Conservation (phyloP, 2,797 vertebrate species). For the Sebastes iracundus region DNA sequence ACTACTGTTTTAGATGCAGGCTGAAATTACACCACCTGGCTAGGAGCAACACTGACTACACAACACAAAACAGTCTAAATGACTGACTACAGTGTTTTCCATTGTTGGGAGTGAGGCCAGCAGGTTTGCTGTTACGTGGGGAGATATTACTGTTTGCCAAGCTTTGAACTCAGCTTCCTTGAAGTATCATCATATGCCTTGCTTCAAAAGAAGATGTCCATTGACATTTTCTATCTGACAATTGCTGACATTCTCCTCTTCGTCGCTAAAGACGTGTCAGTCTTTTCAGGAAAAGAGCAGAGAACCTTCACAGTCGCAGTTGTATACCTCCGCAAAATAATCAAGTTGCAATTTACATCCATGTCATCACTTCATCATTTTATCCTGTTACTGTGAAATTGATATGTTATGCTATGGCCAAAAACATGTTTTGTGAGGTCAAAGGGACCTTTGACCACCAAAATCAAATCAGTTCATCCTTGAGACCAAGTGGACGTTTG, state of each 20-base stretch:
- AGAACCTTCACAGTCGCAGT: not conserved
- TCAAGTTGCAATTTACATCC: too few relatives aligned
- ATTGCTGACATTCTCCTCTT: not conserved
- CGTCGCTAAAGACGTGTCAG: not conserved
- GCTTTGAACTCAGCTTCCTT: not conserved
- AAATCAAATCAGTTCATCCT: too few relatives aligned
- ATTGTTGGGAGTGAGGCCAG: not conserved
- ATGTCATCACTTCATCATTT: too few relatives aligned
- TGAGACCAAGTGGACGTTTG: too few relatives aligned
- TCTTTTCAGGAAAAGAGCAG: not conserved
- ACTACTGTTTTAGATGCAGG: not conserved
- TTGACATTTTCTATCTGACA: not conserved
- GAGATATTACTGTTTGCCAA: not conserved
- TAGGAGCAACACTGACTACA: not conserved
- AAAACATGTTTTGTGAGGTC: too few relatives aligned
- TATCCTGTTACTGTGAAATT: too few relatives aligned
- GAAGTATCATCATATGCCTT: not conserved
- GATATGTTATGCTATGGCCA: too few relatives aligned
- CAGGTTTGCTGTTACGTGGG: not conserved
- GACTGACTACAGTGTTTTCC: not conserved
- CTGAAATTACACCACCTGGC: slow-evolving; percentile 18
- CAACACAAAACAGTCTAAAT: not conserved
- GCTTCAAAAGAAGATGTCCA: not conserved
- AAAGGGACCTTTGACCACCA: too few relatives aligned
- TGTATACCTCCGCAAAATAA: too few relatives aligned